Conservation (phyloP, 2,888 invertebrate species). For the Nemapogon koenigi region DNA sequence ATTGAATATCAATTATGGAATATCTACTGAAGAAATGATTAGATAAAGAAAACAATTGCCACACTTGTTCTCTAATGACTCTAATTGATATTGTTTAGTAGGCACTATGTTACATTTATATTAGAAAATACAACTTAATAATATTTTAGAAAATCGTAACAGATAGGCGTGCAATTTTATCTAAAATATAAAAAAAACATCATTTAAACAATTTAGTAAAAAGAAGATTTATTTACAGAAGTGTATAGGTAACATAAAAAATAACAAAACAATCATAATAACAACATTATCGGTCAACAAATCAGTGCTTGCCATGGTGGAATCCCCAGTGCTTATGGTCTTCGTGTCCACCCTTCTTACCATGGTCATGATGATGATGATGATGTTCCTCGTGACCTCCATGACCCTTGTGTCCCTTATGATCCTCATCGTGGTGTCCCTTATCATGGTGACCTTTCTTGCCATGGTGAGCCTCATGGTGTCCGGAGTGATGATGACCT, state of each 20-base stretch:
- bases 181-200: not conserved
- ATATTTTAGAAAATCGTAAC: too few relatives aligned
- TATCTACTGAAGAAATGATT: too few relatives aligned
- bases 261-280: too few relatives aligned
- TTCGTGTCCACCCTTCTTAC: constrained; percentile 79
- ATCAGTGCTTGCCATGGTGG: constrained; percentile 63
- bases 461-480: constrained; percentile 78
- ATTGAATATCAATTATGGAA: too few relatives aligned
- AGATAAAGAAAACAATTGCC: too few relatives aligned
- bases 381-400: constrained; percentile 79
- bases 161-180: not conserved
- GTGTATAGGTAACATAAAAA: constrained; percentile 32
- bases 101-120: too few relatives aligned
- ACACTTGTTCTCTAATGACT: too few relatives aligned
- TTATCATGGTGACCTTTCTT: constrained; percentile 84
- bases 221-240: constrained; percentile 45
- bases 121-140: too few relatives aligned
- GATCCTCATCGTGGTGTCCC: constrained; percentile 81
- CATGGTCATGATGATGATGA: constrained; percentile 76
- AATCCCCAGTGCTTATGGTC: constrained; percentile 79
- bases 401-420: constrained; percentile 81
- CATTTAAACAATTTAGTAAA: not conserved
- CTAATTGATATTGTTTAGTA: too few relatives aligned
- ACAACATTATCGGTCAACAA: constrained; percentile 27
- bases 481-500: constrained; percentile 76